Base-by-base conservation (phyloP, 2,113 vertebrate species). In the Eudyptes chrysolophus region DNA sequence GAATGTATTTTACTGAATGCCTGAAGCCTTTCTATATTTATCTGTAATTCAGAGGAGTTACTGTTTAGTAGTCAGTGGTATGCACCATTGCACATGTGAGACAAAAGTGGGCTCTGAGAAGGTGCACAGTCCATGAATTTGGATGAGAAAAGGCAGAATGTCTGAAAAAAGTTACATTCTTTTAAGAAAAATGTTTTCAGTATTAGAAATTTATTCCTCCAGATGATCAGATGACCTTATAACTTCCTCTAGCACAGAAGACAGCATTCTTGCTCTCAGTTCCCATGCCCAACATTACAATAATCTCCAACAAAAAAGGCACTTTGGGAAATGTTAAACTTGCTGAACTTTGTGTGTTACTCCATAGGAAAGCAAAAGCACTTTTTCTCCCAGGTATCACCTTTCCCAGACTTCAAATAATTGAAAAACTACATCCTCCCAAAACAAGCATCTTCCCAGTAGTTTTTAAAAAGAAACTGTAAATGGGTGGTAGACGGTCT, bases 21-120 rank as follows among this genome's bases (percentile, higher is more conserved):
- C 71, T 86, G 71, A 90, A 93, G 85, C 54, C 34, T 55, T 93
- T 94, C 85, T 92, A 26, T 86, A 90, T 94, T 90, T 95, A 85
- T 92, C 48, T 83, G 58, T 72, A 94, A 86, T 58, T 93, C 70
- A 92, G 62, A 90, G 25, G 11, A 96, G 55, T 54, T 51, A 54
- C 29, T 77, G 36, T 65, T 90, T 36, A 87, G 78, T 54, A 93
- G 49, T 58, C 79, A 88, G 51, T 58, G 29, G 51, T 74, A 79
- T 36, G 55, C 22, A 71, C 14, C 60, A 78, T 10, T 2, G 1
- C 27, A 46, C 30, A 44, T 5, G 2, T 30, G 58, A 95, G 51
- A 77, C 7, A 49, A 61, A 90, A 85, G 17, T 58, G 24, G 38
- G 20, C 13, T 88, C 42, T 61, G 13, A 85, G 58, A 87, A 55